phyloP scores from a whole-genome alignment of 1,140 invertebrate species.

The Cataglyphis hispanica region DNA sequence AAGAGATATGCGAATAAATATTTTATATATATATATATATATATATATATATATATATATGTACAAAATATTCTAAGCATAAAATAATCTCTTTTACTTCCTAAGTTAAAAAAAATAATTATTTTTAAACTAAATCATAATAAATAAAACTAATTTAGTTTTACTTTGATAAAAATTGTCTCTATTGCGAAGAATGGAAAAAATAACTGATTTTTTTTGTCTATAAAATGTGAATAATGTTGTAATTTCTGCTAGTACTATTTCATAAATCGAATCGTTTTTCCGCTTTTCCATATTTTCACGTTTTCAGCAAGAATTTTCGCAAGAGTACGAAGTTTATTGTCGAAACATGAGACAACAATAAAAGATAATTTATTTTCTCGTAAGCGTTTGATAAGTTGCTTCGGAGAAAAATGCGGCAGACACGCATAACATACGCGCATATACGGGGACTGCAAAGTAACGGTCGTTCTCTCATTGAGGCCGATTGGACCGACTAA shows the following conservation, averaged over 20 bases:
- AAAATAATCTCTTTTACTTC: not conserved
- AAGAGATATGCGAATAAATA: not conserved
- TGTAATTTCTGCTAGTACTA: not conserved
- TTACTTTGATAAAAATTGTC: not conserved
- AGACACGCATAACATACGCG: constrained; percentile 31
- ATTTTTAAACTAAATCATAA: not conserved
- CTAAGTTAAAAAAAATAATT: not conserved
- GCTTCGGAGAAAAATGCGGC: not conserved
- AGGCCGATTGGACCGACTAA: constrained; percentile 63
- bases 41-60: too few relatives aligned
- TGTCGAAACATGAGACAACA: constrained; percentile 2
- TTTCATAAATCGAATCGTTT: not conserved
- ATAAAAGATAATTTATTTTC: constrained; percentile 5
- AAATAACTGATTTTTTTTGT: not conserved
- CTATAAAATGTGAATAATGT: not conserved
- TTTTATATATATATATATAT: not conserved
- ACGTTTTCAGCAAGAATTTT: not conserved
- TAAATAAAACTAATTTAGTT: constrained; percentile 5
- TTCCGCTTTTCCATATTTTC: not conserved
- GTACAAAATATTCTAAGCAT: not conserved
- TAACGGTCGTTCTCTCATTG: constrained; percentile 36
- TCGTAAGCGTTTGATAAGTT: constrained; percentile 29
- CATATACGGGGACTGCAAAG: constrained; percentile 1
- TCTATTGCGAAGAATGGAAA: not conserved
- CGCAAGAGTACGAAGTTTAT: not conserved